These are phyloP conservation scores for Adineta ricciae DNA, from an alignment of 2,888 invertebrate genomes.

Conservation along the genomic window DNA sequence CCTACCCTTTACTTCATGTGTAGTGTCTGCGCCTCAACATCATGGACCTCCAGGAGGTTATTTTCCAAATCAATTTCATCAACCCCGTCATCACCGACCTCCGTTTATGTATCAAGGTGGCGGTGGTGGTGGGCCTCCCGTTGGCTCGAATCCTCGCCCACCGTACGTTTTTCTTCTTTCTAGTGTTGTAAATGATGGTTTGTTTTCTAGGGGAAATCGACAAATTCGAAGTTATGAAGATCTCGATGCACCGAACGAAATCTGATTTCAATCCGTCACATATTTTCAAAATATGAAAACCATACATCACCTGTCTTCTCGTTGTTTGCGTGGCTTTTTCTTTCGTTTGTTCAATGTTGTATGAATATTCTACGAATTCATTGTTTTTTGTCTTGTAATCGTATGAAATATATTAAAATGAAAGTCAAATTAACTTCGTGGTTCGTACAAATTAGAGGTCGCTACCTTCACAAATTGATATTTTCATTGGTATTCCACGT, in stretches of 20 bases:
- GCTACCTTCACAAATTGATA: neutral
- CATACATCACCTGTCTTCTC: neutral
- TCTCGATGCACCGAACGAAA: slow-evolving; percentile 2
- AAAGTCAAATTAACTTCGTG: neutral
- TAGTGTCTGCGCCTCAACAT: neutral
- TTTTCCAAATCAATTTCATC: neutral
- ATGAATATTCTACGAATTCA: neutral
- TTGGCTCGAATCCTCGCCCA: neutral
- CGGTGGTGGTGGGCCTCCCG: neutral
- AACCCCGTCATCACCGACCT: neutral
- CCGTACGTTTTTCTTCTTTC: neutral
- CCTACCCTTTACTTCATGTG: too few relatives aligned
- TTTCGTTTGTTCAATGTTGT: neutral
- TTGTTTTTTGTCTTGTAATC: neutral
- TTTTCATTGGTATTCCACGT: neutral
- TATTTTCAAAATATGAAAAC: neutral
- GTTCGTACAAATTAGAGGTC: slow-evolving; percentile 5
- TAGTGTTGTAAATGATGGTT: neutral
- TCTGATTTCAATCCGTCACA: neutral
- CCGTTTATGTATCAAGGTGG: neutral
- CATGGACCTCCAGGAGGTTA: neutral
- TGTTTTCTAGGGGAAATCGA: neutral
- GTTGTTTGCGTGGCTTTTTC: neutral
- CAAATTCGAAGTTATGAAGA: neutral
- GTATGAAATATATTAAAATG: neutral